Evolutionary conservation across 2,113 vertebrate species (phyloP), one percentile per base, ranked within the genome.

Genomic region (Oophaga pumilio): DNA sequence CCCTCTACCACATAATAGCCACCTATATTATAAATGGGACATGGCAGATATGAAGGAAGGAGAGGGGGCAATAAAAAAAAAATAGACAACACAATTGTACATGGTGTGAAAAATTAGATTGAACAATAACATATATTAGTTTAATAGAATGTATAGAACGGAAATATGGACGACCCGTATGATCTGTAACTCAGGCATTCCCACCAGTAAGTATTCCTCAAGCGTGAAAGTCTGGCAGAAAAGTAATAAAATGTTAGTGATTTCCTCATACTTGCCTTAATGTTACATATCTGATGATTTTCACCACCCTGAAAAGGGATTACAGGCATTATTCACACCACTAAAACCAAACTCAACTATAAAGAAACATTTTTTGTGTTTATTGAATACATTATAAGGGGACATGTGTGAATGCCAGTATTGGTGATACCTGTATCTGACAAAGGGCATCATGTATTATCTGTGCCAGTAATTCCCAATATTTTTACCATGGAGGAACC

Each of bases 221-320:
- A 20, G 1, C 53, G 5, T 8, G 60, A 64, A 64, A 62, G 60
- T 5, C 60, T 20, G 59, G 17, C 17, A 62, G 62, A n/a, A 0
- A 74, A 2, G 28, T 74, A 43, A 5, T 43, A 43, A 43, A 43
- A 43, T 26, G 24, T 68, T 24, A 52, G 33, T 26, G 49, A 22
- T 8, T 4, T 85, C 6, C 13, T 24, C 49, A 73, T 52, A 20
- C 93, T 95, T 89, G 96, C 97, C 95, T 95, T 96, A 87, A 96
- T 91, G 83, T 95, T 94, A 89, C 96, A 96, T 90, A 94, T 92
- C 9, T 76, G 84, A 57, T 82, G 95, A 87, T 92, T 96, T 69
- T 94, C 93, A 0, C 86, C 91, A 3, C 74, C 88, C 87, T 92
- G 91, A 0, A 89, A 57, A 0, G 93, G 77, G 82, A 91, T 78